Base-by-base conservation (phyloP, 2,113 vertebrate species). In the Gasterosteus nipponicus region DNA sequence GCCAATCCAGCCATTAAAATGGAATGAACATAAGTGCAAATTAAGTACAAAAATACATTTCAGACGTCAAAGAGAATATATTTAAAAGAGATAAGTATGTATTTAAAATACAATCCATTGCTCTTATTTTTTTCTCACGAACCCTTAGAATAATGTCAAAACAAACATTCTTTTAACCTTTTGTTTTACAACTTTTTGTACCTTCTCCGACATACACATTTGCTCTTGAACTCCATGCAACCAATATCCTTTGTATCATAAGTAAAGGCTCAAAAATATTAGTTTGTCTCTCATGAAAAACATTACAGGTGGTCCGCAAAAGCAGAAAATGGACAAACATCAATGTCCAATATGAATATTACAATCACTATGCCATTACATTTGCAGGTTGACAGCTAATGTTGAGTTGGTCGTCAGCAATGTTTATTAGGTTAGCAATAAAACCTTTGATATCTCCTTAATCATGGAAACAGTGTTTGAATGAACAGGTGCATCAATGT, bases 1-100 rank as follows among this genome's bases (percentile, higher is more conserved):
- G 41, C 39, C 54, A 56, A 46, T 14, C 26, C 60, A 62, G 75
- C 49, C 22, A 29, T 16, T 66, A n/a, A 61, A 84, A 78, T 80
- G 63, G 68, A 91, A 84, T 73, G 56, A 89, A 63, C 44, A 83
- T 53, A 88, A 87, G 84, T 91, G 90, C 91, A 92, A 91, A 81
- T 91, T 69, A 84, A 80, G 80, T 82, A 82, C 41, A 74, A 82
- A 83, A 82, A 75, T 39, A 69, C 88, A 78, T 64, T 63, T 72
- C 47, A 72, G 46, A 83, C 84, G 63, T 79, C 41, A 73, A 83
- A 78, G 42, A 84, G 63, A 85, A 75, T 70, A 46, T 75, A 83
- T 56, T 29, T 53, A 86, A 68, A 77, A 59, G 14, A 86, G 66
- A 75, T 77, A 72, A 46, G 75, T 29, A 82, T 77, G 84, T 64